Percentiles rank a stretch among this genome's conserved stretches.
These are phyloP conservation scores for Narcine bancroftii DNA, from an alignment of 2,113 vertebrate genomes.

Conservation along the genomic window DNA sequence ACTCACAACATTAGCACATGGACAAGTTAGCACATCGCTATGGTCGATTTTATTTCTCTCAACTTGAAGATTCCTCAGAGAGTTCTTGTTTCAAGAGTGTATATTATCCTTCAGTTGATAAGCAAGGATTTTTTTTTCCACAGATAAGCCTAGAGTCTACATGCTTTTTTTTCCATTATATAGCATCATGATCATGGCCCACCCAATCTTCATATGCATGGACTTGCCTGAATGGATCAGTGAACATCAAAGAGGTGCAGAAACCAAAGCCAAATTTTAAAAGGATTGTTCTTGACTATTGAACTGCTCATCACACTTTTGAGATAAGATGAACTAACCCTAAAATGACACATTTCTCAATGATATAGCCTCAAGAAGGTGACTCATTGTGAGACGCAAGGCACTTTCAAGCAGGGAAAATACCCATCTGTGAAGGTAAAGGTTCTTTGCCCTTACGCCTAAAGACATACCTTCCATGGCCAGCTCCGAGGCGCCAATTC, in stretches of 20 bases:
- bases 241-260: background rate
- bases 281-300: too few species aligned
- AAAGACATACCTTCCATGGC: too few species aligned
- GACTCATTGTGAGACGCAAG: too few species aligned
- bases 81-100: background rate
- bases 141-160: background rate
- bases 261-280: background rate
- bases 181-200: background rate
- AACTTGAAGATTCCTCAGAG: background rate
- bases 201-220: background rate
- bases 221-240: background rate
- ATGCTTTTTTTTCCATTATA: background rate
- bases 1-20: too few species aligned
- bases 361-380: too few species aligned
- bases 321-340: background rate
- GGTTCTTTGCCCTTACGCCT: too few species aligned
- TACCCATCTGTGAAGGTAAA: too few species aligned
- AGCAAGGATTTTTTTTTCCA: background rate
- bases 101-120: background rate
- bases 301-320: background rate
- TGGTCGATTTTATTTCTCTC: background rate
- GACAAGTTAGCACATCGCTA: too few species aligned
- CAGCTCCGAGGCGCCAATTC: too few species aligned
- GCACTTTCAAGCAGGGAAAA: too few species aligned
- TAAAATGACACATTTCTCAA: background rate